Percentiles rank a stretch among this genome's conserved stretches.
phyloP scores from a whole-genome alignment of 1,140 invertebrate genomes.

The Lepidotrigona ventralis region DNA sequence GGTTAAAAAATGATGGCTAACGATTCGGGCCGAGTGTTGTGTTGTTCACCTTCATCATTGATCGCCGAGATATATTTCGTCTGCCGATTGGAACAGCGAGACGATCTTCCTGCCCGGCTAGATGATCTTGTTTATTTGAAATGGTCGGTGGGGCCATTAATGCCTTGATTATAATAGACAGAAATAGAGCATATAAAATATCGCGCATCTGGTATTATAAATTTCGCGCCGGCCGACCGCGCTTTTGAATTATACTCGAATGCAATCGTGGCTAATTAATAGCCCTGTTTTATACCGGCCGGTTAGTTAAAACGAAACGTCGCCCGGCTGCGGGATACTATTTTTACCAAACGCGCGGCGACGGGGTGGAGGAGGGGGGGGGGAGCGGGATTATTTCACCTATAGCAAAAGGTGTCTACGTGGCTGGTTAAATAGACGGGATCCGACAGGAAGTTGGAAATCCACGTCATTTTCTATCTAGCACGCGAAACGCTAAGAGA shows the following conservation, averaged over 20 bases:
- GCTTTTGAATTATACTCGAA: background rate
- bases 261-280: background rate
- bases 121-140: background rate
- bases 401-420: no score
- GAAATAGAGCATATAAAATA: background rate
- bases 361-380: no score
- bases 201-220: background rate
- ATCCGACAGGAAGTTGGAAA: background rate
- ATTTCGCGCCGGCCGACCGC: background rate
- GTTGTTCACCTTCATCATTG: slow-evolving; percentile 7
- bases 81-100: no score
- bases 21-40: slow-evolving; percentile 10
- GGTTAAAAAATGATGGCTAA: slow-evolving; percentile 49
- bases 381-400: no score
- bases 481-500: background rate
- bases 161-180: background rate
- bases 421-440: no score
- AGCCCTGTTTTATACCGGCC: background rate
- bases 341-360: no score
- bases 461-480: background rate
- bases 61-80: background rate
- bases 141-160: no score
- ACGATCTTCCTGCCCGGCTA: no score
- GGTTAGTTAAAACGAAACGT: background rate
- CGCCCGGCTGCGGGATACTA: no score